These are phyloP conservation scores for Orientallactaga bullata DNA, from an alignment of 2,113 vertebrate species.

Conservation along the genomic window DNA sequence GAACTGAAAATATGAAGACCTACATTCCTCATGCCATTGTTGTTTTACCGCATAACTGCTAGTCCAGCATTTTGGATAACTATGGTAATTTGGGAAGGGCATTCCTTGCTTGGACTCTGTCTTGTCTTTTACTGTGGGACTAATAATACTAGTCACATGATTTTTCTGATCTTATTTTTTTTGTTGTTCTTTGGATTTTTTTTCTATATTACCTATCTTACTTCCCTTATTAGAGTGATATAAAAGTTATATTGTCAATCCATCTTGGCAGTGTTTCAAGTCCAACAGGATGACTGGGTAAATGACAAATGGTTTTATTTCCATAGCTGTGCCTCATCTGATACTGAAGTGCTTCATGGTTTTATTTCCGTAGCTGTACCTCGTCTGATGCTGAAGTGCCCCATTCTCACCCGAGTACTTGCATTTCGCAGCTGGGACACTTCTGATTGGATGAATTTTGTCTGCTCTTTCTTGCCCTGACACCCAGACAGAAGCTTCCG, in stretches of 20 bases:
- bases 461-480: neutral
- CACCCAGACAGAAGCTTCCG: neutral
- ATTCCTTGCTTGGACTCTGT: neutral
- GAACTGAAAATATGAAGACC: constrained; percentile 10
- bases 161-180: constrained; percentile 1
- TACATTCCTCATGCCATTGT: neutral
- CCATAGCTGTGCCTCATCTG: neutral
- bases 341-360: neutral
- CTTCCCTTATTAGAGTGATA: neutral
- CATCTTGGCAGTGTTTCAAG: neutral
- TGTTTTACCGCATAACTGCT: neutral
- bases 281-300: neutral
- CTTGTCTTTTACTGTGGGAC: neutral
- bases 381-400: neutral
- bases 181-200: neutral
- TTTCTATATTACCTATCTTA: neutral
- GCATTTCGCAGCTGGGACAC: neutral
- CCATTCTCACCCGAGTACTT: neutral
- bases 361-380: neutral
- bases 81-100: neutral
- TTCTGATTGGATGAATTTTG: neutral
- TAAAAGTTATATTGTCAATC: neutral
- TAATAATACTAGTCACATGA: neutral
- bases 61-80: neutral
- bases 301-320: neutral